These are phyloP conservation scores for Telenomus remus DNA, from an alignment of 1,140 invertebrate species.

Conservation along the genomic window DNA sequence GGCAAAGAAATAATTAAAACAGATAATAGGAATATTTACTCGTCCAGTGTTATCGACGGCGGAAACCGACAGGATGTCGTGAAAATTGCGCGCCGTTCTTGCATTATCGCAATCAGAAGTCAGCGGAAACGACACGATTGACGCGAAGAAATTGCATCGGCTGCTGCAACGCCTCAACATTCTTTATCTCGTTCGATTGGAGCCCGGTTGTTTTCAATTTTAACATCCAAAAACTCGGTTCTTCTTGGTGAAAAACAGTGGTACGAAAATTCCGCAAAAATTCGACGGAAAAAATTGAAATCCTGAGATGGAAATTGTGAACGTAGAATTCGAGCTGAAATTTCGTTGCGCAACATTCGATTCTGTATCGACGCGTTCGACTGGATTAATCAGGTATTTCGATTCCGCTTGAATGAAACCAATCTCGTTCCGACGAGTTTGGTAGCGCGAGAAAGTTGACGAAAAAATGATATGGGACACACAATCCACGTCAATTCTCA, in stretches of 20 bases:
- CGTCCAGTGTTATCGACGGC: conserved; percentile 38
- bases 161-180: conserved; percentile 7
- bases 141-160: conserved; percentile 47
- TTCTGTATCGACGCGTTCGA: conserved; percentile 8
- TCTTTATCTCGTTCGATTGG: conserved; percentile 19
- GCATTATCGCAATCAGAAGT: conserved; percentile 51
- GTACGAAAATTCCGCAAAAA: too few species aligned
- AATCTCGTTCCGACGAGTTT: conserved; percentile 43
- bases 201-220: conserved; percentile 1
- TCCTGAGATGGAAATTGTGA: too few species aligned
- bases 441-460: conserved; percentile 50
- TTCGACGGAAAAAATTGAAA: too few species aligned
- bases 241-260: too few species aligned
- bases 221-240: too few species aligned
- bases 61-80: conserved; percentile 50
- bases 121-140: conserved; percentile 54
- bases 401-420: conserved; percentile 22
- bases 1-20: conserved; percentile 42
- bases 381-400: conserved; percentile 18
- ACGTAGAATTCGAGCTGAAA: background rate
- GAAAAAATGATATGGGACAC: conserved; percentile 40
- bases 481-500: conserved; percentile 48
- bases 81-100: conserved; percentile 52
- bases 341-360: background rate
- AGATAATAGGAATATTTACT: conserved; percentile 43